Percentiles rank a stretch among this genome's conserved stretches.
Evolutionary conservation across 2,113 vertebrate species (phyloP).

Genomic region (Petrocephalus microphthalmus): DNA sequence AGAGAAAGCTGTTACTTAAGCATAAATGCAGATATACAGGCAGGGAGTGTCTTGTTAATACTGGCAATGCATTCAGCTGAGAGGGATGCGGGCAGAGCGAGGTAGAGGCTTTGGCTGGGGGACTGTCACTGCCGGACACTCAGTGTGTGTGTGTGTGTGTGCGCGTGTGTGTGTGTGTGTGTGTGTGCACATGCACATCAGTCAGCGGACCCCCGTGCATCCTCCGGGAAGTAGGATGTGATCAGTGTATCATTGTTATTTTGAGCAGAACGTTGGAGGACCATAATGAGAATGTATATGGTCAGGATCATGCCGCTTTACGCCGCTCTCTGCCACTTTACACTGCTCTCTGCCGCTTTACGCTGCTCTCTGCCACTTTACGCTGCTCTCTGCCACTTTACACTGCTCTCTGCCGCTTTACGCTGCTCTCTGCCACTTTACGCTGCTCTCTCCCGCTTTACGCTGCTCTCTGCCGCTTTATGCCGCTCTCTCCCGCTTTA

Average conservation of each 20-base stretch:
- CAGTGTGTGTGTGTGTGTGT: too few species aligned
- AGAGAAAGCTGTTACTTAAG: background rate
- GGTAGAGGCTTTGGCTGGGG: background rate
- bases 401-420: too few species aligned
- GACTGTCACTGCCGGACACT: background rate
- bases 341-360: too few species aligned
- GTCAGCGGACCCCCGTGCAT: background rate
- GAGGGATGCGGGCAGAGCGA: background rate
- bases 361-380: too few species aligned
- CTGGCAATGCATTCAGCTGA: background rate
- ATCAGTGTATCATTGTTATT: background rate
- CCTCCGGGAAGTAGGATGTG: background rate
- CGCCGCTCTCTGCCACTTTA: too few species aligned
- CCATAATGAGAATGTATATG: background rate
- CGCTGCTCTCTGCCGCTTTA: too few species aligned
- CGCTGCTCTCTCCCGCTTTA: too few species aligned
- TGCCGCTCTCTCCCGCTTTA: too few species aligned
- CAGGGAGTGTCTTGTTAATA: background rate
- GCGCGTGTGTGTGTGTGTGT: background rate
- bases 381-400: too few species aligned
- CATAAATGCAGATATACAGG: background rate
- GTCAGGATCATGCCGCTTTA: too few species aligned
- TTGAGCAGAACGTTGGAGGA: background rate
- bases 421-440: too few species aligned
- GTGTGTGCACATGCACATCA: background rate